Evolutionary conservation across 2,888 invertebrate genomes (phyloP), one percentile per base, ranked within the genome.

Genomic region (Macrophya annulata): DNA sequence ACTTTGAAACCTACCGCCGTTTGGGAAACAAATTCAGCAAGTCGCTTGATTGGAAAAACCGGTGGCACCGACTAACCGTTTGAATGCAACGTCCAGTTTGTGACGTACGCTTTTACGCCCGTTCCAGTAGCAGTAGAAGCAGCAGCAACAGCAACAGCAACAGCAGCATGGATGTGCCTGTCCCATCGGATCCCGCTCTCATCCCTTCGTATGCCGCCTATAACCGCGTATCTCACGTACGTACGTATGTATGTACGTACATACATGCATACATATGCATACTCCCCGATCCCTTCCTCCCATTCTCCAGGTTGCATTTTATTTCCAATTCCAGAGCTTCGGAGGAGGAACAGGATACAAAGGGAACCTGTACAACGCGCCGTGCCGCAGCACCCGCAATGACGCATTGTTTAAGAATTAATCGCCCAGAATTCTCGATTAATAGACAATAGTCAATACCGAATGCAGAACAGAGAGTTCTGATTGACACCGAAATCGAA

Each of bases 331-430:
- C 89, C 89, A 87, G 88, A 87, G 88, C 86, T 87, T 43, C 72
- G n/a, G 43, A 45, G 59, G 81, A 81, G 62, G 81, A 62, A 72
- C 51, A 82, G 85, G 87, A 85, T 74, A 87, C 86, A 90, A 81
- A 81, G 81, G 43, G 81, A 81, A 17, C 31, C 25, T 55, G 55
- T 31, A 31, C 43, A 21, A 31, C 37, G 31, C n/a, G 84, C 65
- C 65, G 84, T 84, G 85, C 88, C 87, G 87, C 86, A 88, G 45
- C n/a, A 8, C 37, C 85, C 85, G 86, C 86, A 90, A 90, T 90
- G 89, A 89, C 87, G 90, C 89, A 90, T 91, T 91, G 91, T 91
- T 91, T 90, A 90, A 90, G 89, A 90, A 91, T 91, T 91, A 91
- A 91, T 91, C 89, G 90, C n/a, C 68, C 48, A 81, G 81, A 81